Conservation (phyloP, 2,797 vertebrate species). For the Sparidentex hasta region DNA sequence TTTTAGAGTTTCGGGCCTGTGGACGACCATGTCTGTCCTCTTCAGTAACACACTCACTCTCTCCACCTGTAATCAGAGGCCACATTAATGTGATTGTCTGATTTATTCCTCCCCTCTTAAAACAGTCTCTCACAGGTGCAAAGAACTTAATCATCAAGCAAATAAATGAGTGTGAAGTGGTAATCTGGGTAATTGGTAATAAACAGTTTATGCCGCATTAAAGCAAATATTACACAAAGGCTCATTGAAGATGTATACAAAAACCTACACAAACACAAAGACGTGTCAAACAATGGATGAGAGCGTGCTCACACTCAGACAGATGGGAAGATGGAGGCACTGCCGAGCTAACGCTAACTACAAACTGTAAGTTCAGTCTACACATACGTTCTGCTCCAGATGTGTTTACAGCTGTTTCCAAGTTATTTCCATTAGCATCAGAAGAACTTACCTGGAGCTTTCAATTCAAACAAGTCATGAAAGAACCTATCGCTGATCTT, state of each 20-base stretch:
- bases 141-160: neutral
- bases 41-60: neutral
- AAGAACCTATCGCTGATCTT: too few species aligned
- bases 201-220: neutral
- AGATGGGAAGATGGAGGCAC: neutral
- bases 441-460: too few species aligned
- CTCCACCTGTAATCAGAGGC: neutral
- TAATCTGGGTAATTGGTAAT: neutral
- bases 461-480: too few species aligned
- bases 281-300: neutral
- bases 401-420: too few species aligned
- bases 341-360: too few species aligned
- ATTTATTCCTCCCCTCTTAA: neutral
- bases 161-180: neutral
- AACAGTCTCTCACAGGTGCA: neutral
- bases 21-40: neutral
- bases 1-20: constrained; percentile 21
- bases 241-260: neutral
- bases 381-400: too few species aligned
- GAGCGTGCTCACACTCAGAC: neutral
- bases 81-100: neutral
- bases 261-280: neutral
- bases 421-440: too few species aligned
- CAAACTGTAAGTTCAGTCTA: too few species aligned
- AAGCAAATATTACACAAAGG: neutral